Evolutionary conservation across 2,113 vertebrate species (phyloP).

Genomic region (Falco punctatus): DNA sequence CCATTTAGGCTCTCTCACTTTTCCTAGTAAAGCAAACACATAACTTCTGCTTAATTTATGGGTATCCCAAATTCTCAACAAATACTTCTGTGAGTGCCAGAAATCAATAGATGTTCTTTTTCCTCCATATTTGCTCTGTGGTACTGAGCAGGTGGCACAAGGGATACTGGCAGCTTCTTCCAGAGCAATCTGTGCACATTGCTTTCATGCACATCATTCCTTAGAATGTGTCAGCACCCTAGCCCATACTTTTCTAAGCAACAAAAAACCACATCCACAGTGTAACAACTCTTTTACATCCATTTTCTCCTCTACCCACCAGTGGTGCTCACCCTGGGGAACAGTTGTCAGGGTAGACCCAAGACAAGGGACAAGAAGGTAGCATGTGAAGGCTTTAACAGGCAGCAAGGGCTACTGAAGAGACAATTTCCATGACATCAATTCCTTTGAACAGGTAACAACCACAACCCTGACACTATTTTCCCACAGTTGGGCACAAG

Average conservation of each 20-base stretch:
- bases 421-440: not conserved
- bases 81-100: not conserved
- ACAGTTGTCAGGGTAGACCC: not conserved
- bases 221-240: not conserved
- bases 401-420: not conserved
- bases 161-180: not conserved
- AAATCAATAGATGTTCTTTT: constrained; percentile 1
- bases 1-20: not conserved
- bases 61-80: not conserved
- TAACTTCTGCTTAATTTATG: not conserved
- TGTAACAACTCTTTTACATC: not conserved
- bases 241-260: not conserved
- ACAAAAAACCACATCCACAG: not conserved
- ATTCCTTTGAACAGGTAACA: not conserved
- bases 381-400: not conserved
- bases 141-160: not conserved
- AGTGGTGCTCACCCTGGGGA: not conserved
- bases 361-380: not conserved
- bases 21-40: not conserved
- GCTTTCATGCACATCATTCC: not conserved
- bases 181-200: not conserved
- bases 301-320: not conserved
- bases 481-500: not conserved
- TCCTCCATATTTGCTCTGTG: not conserved
- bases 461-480: not conserved